Base-by-base conservation (phyloP, 2,113 vertebrate genomes). In the Cathartes aura region DNA sequence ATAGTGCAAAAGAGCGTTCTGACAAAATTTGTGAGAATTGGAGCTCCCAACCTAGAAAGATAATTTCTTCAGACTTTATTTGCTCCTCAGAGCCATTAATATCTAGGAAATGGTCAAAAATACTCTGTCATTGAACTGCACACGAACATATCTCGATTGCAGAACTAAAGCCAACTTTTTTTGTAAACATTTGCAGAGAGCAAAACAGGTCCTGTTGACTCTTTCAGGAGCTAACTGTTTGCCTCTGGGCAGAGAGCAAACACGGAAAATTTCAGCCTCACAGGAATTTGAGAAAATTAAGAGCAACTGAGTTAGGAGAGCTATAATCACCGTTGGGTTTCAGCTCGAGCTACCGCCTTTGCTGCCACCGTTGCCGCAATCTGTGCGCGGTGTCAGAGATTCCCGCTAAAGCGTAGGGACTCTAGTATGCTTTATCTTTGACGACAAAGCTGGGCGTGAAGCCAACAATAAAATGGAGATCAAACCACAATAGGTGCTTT, bases 131-230 rank as follows among this genome's bases (percentile, higher is more conserved):
- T 12, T 45, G n/a, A 50, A 9, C 53, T 22, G 23, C 42, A 4
- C 1, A 17, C 13, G 50, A 45, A 26, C 1, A 1, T 20, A 40
- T 30, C 48, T 27, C 3, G 29, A 3, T 4, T 21, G 48, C 0
- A 2, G 48, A 12, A 23, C 62, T 27, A n/a, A 59, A 59, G 17
- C 64, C 64, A 43, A 55, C 23, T 58, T 38, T 34, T 38, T 38
- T 47, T 10, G 59, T 53, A 68, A 73, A 48, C n/a, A 55, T 43
- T 68, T 38, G 17, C 53, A 50, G 71, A n/a, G 52, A 91, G 62
- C 80, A 82, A 43, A 85, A 38, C 47, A 59, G 81, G 29, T 55
- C 59, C 60, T 92, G 92, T 48, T 36, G 75, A 43, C 45, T 64
- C 42, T 64, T 86, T 20, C 32, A 62, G 47, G 59, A 94, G 34